Evolutionary conservation across 2,113 vertebrate species (phyloP).

Genomic region (Chamaetylas fuelleborni): DNA sequence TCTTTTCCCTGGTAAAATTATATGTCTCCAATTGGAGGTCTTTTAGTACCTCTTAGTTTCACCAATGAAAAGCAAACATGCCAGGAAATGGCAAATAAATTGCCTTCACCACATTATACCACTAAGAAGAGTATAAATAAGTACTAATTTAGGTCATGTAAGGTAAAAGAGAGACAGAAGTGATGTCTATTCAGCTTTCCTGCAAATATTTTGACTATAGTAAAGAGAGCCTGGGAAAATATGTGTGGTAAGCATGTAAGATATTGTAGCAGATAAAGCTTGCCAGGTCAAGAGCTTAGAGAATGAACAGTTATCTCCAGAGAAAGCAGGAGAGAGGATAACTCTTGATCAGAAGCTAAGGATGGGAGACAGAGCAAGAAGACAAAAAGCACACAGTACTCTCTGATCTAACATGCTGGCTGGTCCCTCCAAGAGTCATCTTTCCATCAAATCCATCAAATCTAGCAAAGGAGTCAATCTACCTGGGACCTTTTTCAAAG

Average conservation of each 20-base stretch:
- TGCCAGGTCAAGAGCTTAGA: background rate
- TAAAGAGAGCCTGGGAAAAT: background rate
- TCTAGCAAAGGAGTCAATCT: background rate
- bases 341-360: background rate
- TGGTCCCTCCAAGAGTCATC: background rate
- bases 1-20: constrained; percentile 22
- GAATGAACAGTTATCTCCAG: background rate
- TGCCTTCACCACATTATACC: background rate
- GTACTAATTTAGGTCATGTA: constrained; percentile 27
- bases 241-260: background rate
- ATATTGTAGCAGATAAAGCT: background rate
- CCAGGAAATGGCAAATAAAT: constrained; percentile 14
- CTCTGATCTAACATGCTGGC: background rate
- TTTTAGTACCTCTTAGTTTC: background rate
- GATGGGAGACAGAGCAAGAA: background rate
- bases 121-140: background rate
- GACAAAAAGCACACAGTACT: background rate
- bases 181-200: background rate
- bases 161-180: constrained; percentile 19
- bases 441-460: background rate
- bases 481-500: background rate
- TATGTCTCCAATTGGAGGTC: background rate
- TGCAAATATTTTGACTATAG: constrained; percentile 5
- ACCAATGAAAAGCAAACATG: constrained; percentile 36
- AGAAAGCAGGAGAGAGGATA: background rate